These are phyloP conservation scores for Tetranychus cinnabarinus DNA, from an alignment of 1,140 invertebrate species.

Conservation along the genomic window DNA sequence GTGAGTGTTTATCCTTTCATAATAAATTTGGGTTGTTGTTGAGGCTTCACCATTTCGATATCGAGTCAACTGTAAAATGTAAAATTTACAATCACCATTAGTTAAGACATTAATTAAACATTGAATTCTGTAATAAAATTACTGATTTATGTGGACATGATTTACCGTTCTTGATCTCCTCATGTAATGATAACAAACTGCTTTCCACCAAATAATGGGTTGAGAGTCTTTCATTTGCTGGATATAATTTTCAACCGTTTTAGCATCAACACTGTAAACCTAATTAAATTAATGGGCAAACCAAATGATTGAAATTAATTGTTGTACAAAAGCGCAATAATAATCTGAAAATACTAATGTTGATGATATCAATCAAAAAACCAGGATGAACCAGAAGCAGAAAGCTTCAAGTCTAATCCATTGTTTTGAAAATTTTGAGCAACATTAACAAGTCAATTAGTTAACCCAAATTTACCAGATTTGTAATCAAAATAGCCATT, in stretches of 20 bases:
- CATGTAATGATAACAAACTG: constrained; percentile 62
- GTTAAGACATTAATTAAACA: not conserved
- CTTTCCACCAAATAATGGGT: constrained; percentile 70
- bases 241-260: constrained; percentile 38
- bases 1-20: constrained; percentile 57
- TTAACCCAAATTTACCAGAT: too few relatives aligned
- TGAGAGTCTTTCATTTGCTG: constrained; percentile 39
- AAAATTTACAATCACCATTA: not conserved
- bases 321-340: too few relatives aligned
- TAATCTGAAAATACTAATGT: too few relatives aligned
- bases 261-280: constrained; percentile 10
- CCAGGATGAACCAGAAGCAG: too few relatives aligned
- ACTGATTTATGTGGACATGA: not conserved
- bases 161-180: constrained; percentile 36
- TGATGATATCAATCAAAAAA: too few relatives aligned
- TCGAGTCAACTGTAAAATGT: constrained; percentile 32
- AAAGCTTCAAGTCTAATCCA: too few relatives aligned
- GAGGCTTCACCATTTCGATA: constrained; percentile 40
- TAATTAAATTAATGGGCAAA: too few relatives aligned
- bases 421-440: too few relatives aligned
- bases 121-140: not conserved
- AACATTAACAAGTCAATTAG: too few relatives aligned
- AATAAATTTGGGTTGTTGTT: constrained; percentile 34
- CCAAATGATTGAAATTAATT: too few relatives aligned
- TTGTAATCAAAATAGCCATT: too few relatives aligned